phyloP scores from a whole-genome alignment of 2,888 invertebrate species.

The Tupiocoris notatus region DNA sequence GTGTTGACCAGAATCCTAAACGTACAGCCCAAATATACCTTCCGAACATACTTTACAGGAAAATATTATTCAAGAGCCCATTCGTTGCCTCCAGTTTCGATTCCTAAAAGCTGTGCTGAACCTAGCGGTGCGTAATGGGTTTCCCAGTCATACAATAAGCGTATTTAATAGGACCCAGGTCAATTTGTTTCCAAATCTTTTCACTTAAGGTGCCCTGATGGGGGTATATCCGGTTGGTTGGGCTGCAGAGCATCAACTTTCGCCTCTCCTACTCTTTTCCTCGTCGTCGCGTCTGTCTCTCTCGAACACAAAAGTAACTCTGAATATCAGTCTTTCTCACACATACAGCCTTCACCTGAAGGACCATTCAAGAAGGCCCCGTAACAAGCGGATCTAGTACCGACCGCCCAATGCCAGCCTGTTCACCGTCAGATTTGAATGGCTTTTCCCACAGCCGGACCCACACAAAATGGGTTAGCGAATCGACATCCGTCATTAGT shows the following conservation, averaged over 20 bases:
- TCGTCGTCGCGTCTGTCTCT: background rate
- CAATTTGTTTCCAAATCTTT: too few species aligned
- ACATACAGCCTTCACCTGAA: background rate
- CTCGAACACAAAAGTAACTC: background rate
- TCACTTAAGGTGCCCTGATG: background rate
- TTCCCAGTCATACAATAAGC: too few species aligned
- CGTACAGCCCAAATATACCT: too few species aligned
- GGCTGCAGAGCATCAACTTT: background rate
- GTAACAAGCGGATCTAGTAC: background rate
- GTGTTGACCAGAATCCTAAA: too few species aligned
- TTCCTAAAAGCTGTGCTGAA: too few species aligned
- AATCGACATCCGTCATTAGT: background rate
- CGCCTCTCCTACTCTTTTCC: background rate
- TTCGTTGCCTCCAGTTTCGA: too few species aligned
- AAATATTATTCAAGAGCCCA: too few species aligned
- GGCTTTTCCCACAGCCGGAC: background rate
- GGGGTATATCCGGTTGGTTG: background rate
- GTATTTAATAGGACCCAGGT: too few species aligned
- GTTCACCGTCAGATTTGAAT: background rate
- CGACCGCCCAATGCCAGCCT: too few species aligned
- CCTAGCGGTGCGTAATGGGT: too few species aligned
- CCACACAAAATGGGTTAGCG: background rate
- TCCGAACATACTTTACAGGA: too few species aligned
- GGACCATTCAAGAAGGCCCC: background rate
- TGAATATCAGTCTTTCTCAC: background rate